Base-by-base conservation (phyloP, 2,888 invertebrate species). In the Erebia epiphron region DNA sequence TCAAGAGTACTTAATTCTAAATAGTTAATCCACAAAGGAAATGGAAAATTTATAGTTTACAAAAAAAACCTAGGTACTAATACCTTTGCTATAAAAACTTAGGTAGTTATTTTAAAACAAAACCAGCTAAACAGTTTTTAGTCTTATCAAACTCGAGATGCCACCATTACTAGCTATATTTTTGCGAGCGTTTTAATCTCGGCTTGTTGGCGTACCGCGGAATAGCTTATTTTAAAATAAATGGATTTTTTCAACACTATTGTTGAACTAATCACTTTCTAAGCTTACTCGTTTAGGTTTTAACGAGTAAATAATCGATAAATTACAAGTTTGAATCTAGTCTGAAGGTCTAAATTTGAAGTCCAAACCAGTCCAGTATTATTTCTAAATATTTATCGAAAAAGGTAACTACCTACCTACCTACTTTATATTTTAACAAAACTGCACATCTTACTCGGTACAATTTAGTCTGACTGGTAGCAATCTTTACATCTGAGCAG, bases 151-250 rank as follows among this genome's bases (percentile, higher is more conserved):
- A 73, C 76, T 72, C 73, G 76, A 75, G 75, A 76, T 63, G 69
- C 75, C 69, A 73, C 75, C 74, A 74, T 73, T 76, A 76, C 75
- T 75, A 76, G 75, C 75, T 75, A 73, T 75, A 73, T 73, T 76
- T 73, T 76, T 75, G 75, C 73, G 76, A 76, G 73, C 73, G 70
- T 73, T 76, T 76, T 73, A 75, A 76, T 76, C 76, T 73, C 73
- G 68, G 73, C 73, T 70, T 72, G 71, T 73, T 75, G 68, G 71
- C 67, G 71, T 61, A 61, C 75, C 68, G 64, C 68, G 70, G 73
- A 64, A 73, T 72, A 70, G 67, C 74, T 69, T 74, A 72, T 74
- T 75, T 70, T 71, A 71, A 67, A 73, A 70, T 71, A 71, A 67
- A 58, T 67, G 14, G 57, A 50, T 72, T 72, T 64, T 74, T 73